Evolutionary conservation across 1,140 invertebrate species (phyloP).

Genomic region (Dryas iulia): DNA sequence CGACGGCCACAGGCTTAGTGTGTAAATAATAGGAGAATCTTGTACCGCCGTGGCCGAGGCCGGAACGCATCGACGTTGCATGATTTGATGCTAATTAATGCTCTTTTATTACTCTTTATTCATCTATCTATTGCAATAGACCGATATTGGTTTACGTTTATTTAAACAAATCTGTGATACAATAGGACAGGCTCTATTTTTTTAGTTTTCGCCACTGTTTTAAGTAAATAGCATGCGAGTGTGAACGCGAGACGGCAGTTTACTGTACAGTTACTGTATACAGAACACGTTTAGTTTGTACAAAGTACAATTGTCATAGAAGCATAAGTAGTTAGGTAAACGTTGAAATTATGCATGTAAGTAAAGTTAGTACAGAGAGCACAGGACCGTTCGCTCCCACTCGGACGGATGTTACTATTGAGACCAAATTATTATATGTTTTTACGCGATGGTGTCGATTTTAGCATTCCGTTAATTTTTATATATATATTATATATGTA

Average conservation of each 20-base stretch:
- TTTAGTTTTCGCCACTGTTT: conserved; percentile 62
- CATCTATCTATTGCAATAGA: conserved; percentile 56
- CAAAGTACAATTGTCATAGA: conserved; percentile 78
- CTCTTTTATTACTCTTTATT: conserved; percentile 46
- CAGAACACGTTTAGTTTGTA: conserved; percentile 71
- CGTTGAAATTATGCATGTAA: conserved; percentile 70
- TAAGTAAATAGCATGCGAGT: conserved; percentile 25
- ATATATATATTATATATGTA: conserved; percentile 37
- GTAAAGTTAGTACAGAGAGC: conserved; percentile 43
- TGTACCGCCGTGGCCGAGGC: conserved; percentile 74
- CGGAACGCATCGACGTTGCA: conserved; percentile 58
- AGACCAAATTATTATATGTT: conserved; percentile 80
- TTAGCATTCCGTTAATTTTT: conserved; percentile 75
- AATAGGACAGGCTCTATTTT: conserved; percentile 66
- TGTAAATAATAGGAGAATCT: conserved; percentile 80
- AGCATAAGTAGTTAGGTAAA: conserved; percentile 78
- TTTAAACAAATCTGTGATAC: conserved; percentile 76
- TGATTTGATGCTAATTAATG: conserved; percentile 55
- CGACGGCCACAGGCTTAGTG: conserved; percentile 76
- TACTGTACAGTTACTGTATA: conserved; percentile 58
- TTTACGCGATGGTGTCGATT: conserved; percentile 76
- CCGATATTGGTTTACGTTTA: conserved; percentile 64
- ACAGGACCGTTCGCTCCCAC: conserved; percentile 51
- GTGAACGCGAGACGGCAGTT: conserved; percentile 37
- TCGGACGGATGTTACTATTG: conserved; percentile 75